These are phyloP conservation scores for Anneissia japonica DNA, from an alignment of 35 echinoderm and acorn worm species.

Conservation along the genomic window DNA sequence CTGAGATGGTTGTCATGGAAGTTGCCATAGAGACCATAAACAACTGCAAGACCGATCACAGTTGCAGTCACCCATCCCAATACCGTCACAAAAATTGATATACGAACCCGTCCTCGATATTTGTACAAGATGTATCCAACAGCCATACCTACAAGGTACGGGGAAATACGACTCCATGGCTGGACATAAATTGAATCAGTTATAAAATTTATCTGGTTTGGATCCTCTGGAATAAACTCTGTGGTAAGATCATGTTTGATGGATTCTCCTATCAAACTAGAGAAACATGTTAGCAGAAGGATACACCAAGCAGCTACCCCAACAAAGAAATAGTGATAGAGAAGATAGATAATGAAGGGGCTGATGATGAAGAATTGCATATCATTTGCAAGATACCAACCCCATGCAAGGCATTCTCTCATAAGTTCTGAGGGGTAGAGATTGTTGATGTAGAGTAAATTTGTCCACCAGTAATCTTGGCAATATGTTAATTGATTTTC, in stretches of 20 bases:
- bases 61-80: conserved; percentile 47
- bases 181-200: conserved; percentile 41
- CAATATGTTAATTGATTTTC: conserved; percentile 25
- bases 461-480: conserved; percentile 44
- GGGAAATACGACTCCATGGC: conserved; percentile 78
- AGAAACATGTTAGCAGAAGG: neutral
- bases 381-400: conserved; percentile 82
- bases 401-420: conserved; percentile 67
- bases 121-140: conserved; percentile 71
- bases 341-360: conserved; percentile 56
- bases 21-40: conserved; percentile 66
- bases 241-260: neutral
- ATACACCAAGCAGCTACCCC: neutral
- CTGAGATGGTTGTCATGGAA: neutral
- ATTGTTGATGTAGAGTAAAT: conserved; percentile 52
- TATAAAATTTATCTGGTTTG: neutral
- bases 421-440: conserved; percentile 28
- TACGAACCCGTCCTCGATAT: neutral
- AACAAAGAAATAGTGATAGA: conserved; percentile 50
- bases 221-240: neutral
- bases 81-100: conserved; percentile 15
- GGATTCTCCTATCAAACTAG: neutral
- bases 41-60: conserved; percentile 43
- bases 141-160: conserved; percentile 76
- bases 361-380: conserved; percentile 80